Evolutionary conservation across 2,888 invertebrate species (phyloP).

Genomic region (Leptinotarsa tumamoca): DNA sequence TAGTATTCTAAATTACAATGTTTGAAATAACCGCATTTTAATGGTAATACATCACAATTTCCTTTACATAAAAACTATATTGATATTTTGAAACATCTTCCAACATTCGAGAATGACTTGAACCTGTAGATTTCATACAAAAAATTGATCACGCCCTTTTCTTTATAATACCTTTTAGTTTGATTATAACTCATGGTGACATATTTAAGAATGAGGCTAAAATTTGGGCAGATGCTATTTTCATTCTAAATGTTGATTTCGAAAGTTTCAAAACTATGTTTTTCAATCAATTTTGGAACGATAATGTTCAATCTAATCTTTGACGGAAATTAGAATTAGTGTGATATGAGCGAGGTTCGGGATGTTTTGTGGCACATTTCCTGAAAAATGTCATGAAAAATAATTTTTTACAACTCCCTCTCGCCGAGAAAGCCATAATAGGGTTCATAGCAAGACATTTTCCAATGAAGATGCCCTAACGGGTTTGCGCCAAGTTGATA

Average conservation of each 20-base stretch:
- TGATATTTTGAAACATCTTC: neutral
- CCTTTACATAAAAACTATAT: neutral
- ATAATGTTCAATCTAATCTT: neutral
- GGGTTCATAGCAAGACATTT: neutral
- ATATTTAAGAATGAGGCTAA: neutral
- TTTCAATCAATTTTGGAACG: conserved; percentile 10
- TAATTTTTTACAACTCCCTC: neutral
- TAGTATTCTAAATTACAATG: neutral
- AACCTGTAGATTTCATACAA: neutral
- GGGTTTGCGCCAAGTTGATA: neutral
- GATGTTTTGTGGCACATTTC: neutral
- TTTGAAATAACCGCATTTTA: neutral
- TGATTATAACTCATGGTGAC: neutral
- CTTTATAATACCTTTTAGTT: neutral
- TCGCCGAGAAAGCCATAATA: neutral
- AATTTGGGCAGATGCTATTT: neutral
- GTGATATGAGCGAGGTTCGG: neutral
- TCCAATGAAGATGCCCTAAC: neutral
- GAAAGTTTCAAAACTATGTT: neutral
- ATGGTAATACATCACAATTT: neutral
- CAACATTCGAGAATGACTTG: neutral
- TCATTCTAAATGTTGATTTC: neutral
- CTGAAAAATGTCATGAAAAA: neutral
- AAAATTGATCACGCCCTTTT: neutral
- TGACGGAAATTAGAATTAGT: neutral